phyloP scores from a whole-genome alignment of 2,888 invertebrate species.

The Stenotaenia linearis region DNA sequence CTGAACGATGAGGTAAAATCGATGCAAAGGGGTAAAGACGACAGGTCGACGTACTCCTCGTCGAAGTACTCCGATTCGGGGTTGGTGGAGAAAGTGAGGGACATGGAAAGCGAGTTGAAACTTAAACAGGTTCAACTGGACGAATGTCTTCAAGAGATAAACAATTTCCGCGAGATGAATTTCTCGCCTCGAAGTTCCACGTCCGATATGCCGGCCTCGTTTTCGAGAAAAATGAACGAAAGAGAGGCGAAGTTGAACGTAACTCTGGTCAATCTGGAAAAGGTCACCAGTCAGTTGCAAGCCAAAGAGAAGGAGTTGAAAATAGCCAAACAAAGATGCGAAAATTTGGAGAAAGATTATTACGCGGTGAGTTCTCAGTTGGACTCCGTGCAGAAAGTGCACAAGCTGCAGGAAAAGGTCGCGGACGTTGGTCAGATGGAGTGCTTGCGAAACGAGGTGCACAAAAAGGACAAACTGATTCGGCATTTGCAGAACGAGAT shows the following conservation, averaged over 20 bases:
- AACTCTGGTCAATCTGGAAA: neutral
- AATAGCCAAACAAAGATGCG: neutral
- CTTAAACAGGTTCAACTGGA: neutral
- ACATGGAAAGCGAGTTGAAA: conserved; percentile 14
- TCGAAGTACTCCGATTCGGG: neutral
- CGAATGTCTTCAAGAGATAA: neutral
- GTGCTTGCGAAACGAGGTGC: neutral
- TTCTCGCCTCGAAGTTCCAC: neutral
- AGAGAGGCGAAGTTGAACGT: conserved; percentile 8
- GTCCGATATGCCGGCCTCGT: neutral
- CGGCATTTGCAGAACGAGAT: conserved; percentile 26
- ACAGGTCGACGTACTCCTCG: neutral
- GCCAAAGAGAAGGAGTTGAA: neutral
- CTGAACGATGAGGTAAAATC: neutral
- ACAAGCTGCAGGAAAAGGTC: neutral
- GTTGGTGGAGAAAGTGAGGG: neutral
- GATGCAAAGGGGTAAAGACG: neutral
- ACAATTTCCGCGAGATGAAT: neutral
- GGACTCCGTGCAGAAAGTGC: neutral
- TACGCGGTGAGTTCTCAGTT: neutral
- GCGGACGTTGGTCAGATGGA: neutral
- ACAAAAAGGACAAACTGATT: conserved; percentile 28
- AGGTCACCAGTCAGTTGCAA: neutral
- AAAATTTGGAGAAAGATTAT: neutral
- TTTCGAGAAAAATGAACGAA: neutral